Conservation (phyloP, 1,140 invertebrate species). For the Rhopalosiphum padi region DNA sequence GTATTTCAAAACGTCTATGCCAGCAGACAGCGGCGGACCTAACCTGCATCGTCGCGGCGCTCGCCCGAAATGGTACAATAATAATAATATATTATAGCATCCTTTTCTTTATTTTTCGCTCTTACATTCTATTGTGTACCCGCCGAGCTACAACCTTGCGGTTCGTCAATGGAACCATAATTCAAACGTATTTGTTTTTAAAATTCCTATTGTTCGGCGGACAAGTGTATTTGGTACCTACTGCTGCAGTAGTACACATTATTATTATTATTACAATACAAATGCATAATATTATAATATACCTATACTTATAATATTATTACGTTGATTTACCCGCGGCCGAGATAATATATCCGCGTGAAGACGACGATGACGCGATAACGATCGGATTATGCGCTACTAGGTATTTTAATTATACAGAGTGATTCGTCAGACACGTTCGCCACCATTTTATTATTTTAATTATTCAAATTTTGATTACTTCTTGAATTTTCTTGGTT, state of each 20-base stretch:
- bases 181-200: background rate
- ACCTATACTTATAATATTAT: background rate
- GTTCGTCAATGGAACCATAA: slow-evolving; percentile 27
- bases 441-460: background rate
- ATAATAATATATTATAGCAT: background rate
- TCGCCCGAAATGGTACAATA: background rate
- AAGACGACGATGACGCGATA: background rate
- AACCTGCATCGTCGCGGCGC: too few relatives aligned
- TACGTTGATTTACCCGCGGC: background rate
- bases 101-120: background rate
- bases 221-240: background rate
- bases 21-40: too few relatives aligned
- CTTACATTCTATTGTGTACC: background rate
- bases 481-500: too few relatives aligned
- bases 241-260: background rate
- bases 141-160: background rate
- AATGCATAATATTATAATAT: background rate
- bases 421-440: background rate
- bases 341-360: background rate
- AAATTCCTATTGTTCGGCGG: slow-evolving; percentile 16
- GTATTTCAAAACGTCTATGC: background rate
- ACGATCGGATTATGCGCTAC: slow-evolving; percentile 8
- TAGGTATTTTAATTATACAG: background rate
- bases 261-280: slow-evolving; percentile 1
- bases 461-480: background rate